phyloP scores from a whole-genome alignment of 2,888 invertebrate species.

The Nephrocerus scutellatus region DNA sequence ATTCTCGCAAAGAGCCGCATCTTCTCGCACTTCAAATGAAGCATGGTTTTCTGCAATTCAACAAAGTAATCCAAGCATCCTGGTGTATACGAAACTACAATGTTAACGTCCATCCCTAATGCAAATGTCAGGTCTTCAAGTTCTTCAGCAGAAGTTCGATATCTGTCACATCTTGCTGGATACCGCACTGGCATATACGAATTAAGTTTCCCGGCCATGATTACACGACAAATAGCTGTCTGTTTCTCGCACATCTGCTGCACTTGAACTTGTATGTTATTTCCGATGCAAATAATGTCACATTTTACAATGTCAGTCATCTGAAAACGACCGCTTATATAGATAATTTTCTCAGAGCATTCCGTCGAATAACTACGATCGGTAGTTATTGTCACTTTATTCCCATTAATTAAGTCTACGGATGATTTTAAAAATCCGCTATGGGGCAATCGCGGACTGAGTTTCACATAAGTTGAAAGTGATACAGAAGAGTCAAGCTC shows the following conservation, averaged over 20 bases:
- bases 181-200: conserved; percentile 34
- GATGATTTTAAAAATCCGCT: conserved; percentile 28
- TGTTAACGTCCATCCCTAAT: conserved; percentile 34
- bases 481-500: conserved; percentile 32
- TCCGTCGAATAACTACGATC: conserved; percentile 27
- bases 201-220: conserved; percentile 26
- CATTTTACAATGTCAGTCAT: conserved; percentile 27
- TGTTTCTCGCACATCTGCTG: conserved; percentile 10
- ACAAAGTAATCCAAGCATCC: conserved; percentile 27
- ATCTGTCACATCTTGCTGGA: conserved; percentile 28
- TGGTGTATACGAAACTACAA: conserved; percentile 29
- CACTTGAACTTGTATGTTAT: conserved; percentile 32
- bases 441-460: conserved; percentile 36
- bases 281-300: conserved; percentile 37
- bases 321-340: conserved; percentile 37
- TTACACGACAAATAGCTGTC: conserved; percentile 28
- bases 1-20: conserved; percentile 33
- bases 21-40: conserved; percentile 25
- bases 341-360: conserved; percentile 23
- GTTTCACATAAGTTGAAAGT: conserved; percentile 31
- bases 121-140: conserved; percentile 40
- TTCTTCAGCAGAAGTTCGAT: conserved; percentile 37
- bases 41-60: conserved; percentile 24
- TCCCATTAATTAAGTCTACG: conserved; percentile 19
- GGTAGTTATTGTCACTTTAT: conserved; percentile 25